A percentile compares a stretch with the other conserved stretches of the same genome.
Conservation (phyloP, 2,888 invertebrate species). For the Cerceris rybyensis region DNA sequence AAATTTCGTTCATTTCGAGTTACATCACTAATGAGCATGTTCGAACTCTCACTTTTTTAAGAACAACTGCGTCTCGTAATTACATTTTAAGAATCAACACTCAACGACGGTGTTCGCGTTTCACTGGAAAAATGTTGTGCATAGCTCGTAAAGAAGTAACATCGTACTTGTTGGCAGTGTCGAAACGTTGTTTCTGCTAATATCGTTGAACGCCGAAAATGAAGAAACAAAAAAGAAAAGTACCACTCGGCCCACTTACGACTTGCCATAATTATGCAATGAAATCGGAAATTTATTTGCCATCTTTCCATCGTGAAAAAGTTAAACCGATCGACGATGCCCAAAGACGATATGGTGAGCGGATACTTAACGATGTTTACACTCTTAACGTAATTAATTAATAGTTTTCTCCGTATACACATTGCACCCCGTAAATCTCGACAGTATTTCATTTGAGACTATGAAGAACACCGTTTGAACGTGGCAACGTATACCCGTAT, state of each 20-base stretch:
- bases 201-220: no score
- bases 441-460: background rate
- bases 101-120: background rate
- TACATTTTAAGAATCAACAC: slow-evolving; percentile 15
- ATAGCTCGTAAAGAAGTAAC: background rate
- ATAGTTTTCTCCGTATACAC: no score
- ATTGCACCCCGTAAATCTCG: no score
- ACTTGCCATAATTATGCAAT: slow-evolving; percentile 1
- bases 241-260: slow-evolving; percentile 1
- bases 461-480: background rate
- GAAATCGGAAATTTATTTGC: slow-evolving; percentile 18
- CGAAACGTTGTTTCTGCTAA: background rate
- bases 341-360: no score
- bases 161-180: background rate
- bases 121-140: background rate
- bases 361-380: no score
- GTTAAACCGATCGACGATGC: background rate
- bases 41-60: slow-evolving; percentile 46
- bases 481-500: background rate
- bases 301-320: background rate
- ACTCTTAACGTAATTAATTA: no score
- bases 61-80: slow-evolving; percentile 36
- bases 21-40: slow-evolving; percentile 40
- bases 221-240: background rate
- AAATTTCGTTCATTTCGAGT: slow-evolving; percentile 28